Evolutionary conservation across 2,113 vertebrate species (phyloP), one percentile per base, ranked within the genome.

Genomic region (Cairina moschata): DNA sequence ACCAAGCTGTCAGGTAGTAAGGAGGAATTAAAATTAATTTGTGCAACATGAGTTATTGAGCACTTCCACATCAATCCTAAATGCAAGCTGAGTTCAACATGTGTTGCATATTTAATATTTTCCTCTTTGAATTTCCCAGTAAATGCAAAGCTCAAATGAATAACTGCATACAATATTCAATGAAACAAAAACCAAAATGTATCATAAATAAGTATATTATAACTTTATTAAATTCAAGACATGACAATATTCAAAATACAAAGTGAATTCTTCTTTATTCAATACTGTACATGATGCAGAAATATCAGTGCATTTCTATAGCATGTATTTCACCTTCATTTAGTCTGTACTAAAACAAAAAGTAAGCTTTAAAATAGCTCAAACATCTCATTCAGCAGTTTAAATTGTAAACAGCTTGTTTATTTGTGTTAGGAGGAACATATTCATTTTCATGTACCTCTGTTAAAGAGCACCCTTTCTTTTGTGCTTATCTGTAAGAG

Each of bases 291-390:
- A 98, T 11, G 6, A 97, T 97, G 97, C 97, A 94, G 97, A 97
- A 98, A 98, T 98, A 98, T 99, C 99, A 99, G 99, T 99, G 99
- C 99, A 99, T 99, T 98, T 97, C 97, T 98, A 98, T 98, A 98
- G 98, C 97, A 98, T 98, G 98, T 99, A 97, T 98, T 98, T 98
- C 96, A 98, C 98, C 98, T 99, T 99, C 98, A 99, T 99, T 98
- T 98, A 98, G 97, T 98, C 97, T 97, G 95, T 97, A 97, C 97
- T 97, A 97, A 98, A 98, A 98, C 97, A 98, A 97, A 96, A 93
- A 98, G 97, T 98, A 97, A 98, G 97, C 97, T 99, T 98, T 98
- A 99, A 98, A 96, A 99, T 98, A 99, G 98, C 98, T 98, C 98
- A 98, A 98, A 98, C 87, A 92, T 88, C 88, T 95, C 93, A 97